Percentiles rank a stretch among this genome's conserved stretches.
These are phyloP conservation scores for Chunga burmeisteri DNA, from an alignment of 2,113 vertebrate species.

Conservation along the genomic window DNA sequence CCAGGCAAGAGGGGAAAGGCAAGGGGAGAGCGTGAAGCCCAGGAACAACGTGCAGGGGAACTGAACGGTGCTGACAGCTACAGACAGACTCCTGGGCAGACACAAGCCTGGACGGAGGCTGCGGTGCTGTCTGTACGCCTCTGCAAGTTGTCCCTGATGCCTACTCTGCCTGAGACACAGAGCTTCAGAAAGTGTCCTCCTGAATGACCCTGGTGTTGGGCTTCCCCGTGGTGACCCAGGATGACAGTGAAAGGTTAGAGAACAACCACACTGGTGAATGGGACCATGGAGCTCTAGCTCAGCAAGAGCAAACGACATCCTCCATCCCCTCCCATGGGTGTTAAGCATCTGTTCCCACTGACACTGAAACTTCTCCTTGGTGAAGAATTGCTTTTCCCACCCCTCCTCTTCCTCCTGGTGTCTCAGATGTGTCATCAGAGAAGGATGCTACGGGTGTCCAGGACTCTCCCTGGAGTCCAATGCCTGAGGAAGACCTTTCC, in stretches of 20 bases:
- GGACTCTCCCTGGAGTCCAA: not conserved
- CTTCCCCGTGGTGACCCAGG: not conserved
- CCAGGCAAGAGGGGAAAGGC: not conserved
- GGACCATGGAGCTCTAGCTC: not conserved
- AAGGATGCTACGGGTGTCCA: not conserved
- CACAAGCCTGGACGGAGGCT: not conserved
- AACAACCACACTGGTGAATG: accelerated
- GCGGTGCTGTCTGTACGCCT: not conserved
- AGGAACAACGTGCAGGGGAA: not conserved
- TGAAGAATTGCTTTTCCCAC: not conserved
- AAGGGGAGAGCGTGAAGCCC: not conserved
- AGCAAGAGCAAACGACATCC: not conserved
- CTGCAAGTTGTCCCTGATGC: not conserved
- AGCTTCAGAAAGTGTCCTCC: not conserved
- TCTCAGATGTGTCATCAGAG: not conserved
- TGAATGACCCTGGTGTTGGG: not conserved
- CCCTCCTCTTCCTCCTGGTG: not conserved
- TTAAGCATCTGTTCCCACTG: not conserved
- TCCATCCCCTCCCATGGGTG: not conserved
- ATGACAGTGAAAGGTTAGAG: not conserved
- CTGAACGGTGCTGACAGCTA: not conserved
- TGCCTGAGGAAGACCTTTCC: not conserved
- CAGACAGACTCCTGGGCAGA: not conserved
- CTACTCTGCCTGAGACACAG: not conserved
- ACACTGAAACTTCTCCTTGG: not conserved